Evolutionary conservation across 2,797 vertebrate species (phyloP), one percentile per base, ranked within the genome.

Genomic region (Pseudocheirus occidentalis): DNA sequence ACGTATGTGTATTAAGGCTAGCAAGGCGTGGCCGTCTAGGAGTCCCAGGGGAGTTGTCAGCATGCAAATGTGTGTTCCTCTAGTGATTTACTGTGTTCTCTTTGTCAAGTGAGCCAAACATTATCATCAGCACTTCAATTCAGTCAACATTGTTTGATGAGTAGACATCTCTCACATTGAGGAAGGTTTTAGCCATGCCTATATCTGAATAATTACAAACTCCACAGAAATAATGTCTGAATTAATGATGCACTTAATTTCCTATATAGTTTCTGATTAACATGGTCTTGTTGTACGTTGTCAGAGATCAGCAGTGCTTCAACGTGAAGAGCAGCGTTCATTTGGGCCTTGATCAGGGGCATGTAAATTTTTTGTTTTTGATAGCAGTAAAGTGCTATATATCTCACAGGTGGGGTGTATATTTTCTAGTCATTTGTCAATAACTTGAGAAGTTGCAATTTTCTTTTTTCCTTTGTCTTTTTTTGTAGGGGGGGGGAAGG

Each of bases 361-460:
- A 91, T 90, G 59, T 81, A 40, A 81, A 94, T 34, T 73, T 73
- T 21, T 62, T 34, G 0, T n/a, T 81, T 87, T 87, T 55, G 55
- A 95, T 9, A 94, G 91, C 18, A 87, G 54, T 95, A 46, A 87
- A 87, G 24, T 91, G 27, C 46, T 34, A 90, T 90, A 62, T 89
- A 96, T 94, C 81, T 56, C 21, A 91, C 0, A 73, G 29, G 54
- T 27, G 90, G 92, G 55, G 54, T 87, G 46, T 95, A 34, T 27
- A 90, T 52, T 59, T 96, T 95, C 89, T 59, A 59, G 92, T 93
- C 94, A 58, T 58, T 29, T 66, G 93, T 91, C 31, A 73, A n/a
- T 52, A 90, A 96, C 16, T 89, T 94, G 53, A 58, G 91, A 91
- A 93, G 73, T 24, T 55, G 27, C 53, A 54, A 54, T 54, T 54